Base-by-base conservation (phyloP, 2,797 vertebrate genomes). In the Phataginus tetradactyla region DNA sequence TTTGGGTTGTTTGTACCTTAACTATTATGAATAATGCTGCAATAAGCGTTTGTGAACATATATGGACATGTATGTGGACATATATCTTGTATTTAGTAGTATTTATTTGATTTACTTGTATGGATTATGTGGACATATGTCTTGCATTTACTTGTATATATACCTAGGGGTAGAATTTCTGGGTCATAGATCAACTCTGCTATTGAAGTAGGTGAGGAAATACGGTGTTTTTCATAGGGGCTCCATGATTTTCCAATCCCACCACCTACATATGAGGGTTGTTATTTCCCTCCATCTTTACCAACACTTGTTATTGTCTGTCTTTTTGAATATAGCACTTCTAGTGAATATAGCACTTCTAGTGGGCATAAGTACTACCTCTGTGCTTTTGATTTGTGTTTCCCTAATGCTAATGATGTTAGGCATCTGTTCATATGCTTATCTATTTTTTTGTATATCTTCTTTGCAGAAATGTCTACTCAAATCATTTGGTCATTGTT, bases 351-450 rank as follows among this genome's bases (percentile, higher is more conserved):
- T 45, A 68, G 42, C n/a, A 53, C 45, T 83, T 18, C 42, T 7
- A 34, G 29, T 45, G 39, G 4, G 3, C 53, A 11, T 34, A 25
- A 89, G 20, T 21, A 14, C 14, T 66, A 39, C 61, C n/a, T 71
- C 68, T 32, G 4, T 87, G n/a, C 14, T 57, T 90, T 91, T 78
- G 37, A 20, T 51, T 84, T 83, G 5, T 51, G 49, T 51, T 71
- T 72, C 7, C 4, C 68, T 81, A 45, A 37, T 64, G 53, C 77
- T 86, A 57, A 83, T 15, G 55, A 57, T 45, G 15, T 53, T 34
- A 25, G 80, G 7, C 45, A 51, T 83, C 53, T 93, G 85, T 87
- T 72, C 71, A 93, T 72, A 23, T 59, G 23, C n/a, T 90, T 91
- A n/a, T 29, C 18, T 45, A 17, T 78, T 37, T 83, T 45, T 66